phyloP scores from a whole-genome alignment of 1,140 invertebrate genomes.

The Nasonia vitripennis region DNA sequence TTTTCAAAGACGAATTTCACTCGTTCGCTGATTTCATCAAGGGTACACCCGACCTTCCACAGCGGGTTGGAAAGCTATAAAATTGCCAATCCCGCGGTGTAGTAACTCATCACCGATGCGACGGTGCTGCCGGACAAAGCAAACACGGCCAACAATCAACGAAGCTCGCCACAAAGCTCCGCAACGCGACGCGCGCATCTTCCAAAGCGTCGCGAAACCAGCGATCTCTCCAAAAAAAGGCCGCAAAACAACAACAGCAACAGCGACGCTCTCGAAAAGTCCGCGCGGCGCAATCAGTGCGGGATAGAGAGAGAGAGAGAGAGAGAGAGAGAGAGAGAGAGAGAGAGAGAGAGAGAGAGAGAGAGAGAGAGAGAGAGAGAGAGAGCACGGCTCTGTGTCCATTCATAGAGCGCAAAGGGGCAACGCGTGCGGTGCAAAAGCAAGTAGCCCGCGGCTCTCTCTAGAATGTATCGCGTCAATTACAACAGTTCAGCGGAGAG shows the following conservation, averaged over 20 bases:
- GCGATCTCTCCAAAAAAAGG: not conserved
- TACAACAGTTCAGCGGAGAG: not conserved
- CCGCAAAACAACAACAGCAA: not conserved
- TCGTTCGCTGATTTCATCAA: too few species aligned
- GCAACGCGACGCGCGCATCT: conserved; percentile 16
- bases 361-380: not conserved
- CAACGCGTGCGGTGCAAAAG: conserved; percentile 16
- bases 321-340: too few species aligned
- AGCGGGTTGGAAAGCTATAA: not conserved
- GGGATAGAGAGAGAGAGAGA: too few species aligned
- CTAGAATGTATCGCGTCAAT: conserved; percentile 32
- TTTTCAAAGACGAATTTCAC: too few species aligned
- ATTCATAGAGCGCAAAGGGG: conserved; percentile 5
- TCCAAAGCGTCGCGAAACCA: not conserved
- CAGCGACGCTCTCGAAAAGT: not conserved
- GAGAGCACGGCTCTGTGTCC: conserved; percentile 1
- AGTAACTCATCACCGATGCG: not conserved
- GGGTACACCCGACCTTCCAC: too few species aligned
- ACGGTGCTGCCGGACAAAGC: not conserved
- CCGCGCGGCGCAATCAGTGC: not conserved
- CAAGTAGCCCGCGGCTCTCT: conserved; percentile 16
- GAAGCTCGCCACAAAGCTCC: not conserved
- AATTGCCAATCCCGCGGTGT: not conserved
- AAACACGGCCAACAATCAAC: not conserved
- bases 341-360: too few species aligned